Conservation (phyloP, 2,113 vertebrate species). For the Abramis brama region DNA sequence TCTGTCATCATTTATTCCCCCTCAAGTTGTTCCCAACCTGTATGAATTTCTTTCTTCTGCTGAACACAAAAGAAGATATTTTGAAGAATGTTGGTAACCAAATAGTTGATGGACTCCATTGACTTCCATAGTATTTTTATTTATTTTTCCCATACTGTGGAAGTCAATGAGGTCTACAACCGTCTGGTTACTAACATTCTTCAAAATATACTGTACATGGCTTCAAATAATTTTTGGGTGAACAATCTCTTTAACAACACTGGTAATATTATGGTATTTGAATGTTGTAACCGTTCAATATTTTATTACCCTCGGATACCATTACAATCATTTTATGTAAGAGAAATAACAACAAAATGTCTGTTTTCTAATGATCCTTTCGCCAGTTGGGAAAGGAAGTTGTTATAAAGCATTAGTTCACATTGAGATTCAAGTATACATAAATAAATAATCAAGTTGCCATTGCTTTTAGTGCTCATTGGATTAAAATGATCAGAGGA, state of each 20-base stretch:
- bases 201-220: too few relatives aligned
- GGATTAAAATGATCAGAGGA: constrained; percentile 3
- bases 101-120: too few relatives aligned
- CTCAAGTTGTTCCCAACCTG: too few relatives aligned
- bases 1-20: too few relatives aligned
- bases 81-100: too few relatives aligned
- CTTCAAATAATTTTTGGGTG: too few relatives aligned
- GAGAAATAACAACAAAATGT: neutral
- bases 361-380: constrained; percentile 38
- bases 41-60: too few relatives aligned
- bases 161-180: too few relatives aligned
- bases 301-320: neutral
- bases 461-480: neutral
- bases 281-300: neutral
- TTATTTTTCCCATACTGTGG: too few relatives aligned
- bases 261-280: neutral
- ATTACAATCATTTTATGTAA: neutral
- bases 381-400: neutral
- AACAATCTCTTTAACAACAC: neutral
- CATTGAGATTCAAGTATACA: neutral
- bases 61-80: too few relatives aligned
- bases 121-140: too few relatives aligned
- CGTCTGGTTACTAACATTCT: too few relatives aligned
- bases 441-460: neutral
- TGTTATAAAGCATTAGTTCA: neutral